Evolutionary conservation across 2,113 vertebrate species (phyloP), one percentile per base, ranked within the genome.

Genomic region (Antidorcas marsupialis): DNA sequence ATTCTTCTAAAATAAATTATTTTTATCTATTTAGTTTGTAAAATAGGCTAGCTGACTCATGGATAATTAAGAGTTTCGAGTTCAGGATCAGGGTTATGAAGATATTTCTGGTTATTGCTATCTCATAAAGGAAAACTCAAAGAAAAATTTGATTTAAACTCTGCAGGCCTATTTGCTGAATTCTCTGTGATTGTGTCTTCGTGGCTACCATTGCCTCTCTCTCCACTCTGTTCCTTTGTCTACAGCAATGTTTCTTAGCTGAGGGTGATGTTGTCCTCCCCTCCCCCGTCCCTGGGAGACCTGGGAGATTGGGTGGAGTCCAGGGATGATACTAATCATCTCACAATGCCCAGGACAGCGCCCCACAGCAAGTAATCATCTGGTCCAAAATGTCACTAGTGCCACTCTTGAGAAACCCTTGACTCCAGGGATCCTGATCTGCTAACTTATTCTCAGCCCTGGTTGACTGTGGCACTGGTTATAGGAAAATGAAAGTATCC

Each of bases 201-300:
- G 13, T 85, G 30, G 5, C 28, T 81, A 23, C 47, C 2, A 27
- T 4, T 79, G 19, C 10, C 19, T 64, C 10, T 96, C 55, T 71
- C 4, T 84, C 30, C 11, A n/a, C 8, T 45, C 8, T 67, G 0
- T 92, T 53, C 30, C 8, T 90, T 28, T 45, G 15, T 52, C 30
- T 89, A 50, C 0, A 50, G 9, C 1, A 4, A 15, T 74, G 14
- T 45, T 89, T 94, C 52, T 85, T 89, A 59, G 43, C 15, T n/a
- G 16, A 59, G n/a, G 11, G 1, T 14, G 36, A 25, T 85, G 90
- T 57, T 89, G 5, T 55, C 4, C 19, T 71, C 5, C 1, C 1
- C 1, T 74, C 1, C 0, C 2, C 3, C 2, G 0, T 14, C 4
- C 4, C 4, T 0, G 6, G 13, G 50, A 21, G 3, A 30, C 7